Percentiles rank a stretch among this genome's conserved stretches.
Conservation (phyloP, 2,888 invertebrate genomes). For the Pyrrhia umbra region DNA sequence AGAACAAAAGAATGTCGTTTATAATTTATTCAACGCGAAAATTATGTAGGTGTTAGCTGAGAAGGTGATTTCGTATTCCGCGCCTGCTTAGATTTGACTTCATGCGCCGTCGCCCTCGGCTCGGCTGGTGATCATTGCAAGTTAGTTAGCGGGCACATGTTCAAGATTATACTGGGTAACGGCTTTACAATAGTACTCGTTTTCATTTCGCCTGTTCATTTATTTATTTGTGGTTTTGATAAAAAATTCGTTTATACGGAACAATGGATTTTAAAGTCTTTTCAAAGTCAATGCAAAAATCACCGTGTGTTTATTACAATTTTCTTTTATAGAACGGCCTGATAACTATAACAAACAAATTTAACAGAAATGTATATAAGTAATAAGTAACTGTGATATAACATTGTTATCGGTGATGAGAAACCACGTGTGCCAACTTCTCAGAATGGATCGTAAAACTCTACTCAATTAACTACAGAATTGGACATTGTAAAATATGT, state of each 20-base stretch:
- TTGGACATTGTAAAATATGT: neutral
- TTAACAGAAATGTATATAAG: too few species aligned
- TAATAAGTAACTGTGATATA: too few species aligned
- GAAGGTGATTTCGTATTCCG: constrained; percentile 36
- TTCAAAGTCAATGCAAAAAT: too few species aligned
- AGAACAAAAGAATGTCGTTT: constrained; percentile 54
- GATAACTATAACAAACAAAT: too few species aligned
- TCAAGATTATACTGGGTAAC: neutral
- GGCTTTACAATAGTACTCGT: neutral
- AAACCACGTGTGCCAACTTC: neutral
- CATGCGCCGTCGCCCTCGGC: neutral
- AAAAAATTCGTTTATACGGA: neutral
- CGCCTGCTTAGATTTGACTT: constrained; percentile 20
- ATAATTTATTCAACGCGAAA: constrained; percentile 52
- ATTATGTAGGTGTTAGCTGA: constrained; percentile 38
- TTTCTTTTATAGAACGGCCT: too few species aligned
- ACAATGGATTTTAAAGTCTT: too few species aligned
- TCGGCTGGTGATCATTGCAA: neutral
- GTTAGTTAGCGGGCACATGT: neutral
- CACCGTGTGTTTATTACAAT: too few species aligned
- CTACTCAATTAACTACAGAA: neutral
- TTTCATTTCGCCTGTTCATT: neutral
- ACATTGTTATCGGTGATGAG: too few species aligned
- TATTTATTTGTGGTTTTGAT: too few species aligned
- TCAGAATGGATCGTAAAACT: neutral